Base-by-base conservation (phyloP, 2,797 vertebrate species). In the Sebastiscus albofasciatus region DNA sequence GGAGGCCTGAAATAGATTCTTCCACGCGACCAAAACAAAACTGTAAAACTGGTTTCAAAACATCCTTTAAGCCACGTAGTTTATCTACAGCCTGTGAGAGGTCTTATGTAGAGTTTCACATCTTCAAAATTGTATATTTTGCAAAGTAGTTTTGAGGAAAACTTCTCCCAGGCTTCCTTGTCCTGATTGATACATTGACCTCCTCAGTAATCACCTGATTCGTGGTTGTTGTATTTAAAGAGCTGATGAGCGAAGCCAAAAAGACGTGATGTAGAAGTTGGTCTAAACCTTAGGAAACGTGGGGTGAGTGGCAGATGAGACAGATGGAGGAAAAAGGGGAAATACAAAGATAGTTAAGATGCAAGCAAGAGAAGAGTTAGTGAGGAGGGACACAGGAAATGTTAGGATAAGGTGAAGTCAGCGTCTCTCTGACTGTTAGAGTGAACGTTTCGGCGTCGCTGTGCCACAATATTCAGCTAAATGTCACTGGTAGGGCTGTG, bases 251-350 rank as follows among this genome's bases (percentile, higher is more conserved):
- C 13, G 1, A 67, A 75, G 46, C 34, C n/a, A 12, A 29, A 24
- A 8, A 58, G 42, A 31, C 11, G 4, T 54, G 61, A 66, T 6
- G 24, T 49, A 6, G 52, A 27, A 8, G 10, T 29, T 4, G 13
- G 33, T 4, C 27, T 20, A 6, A 59, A 59, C 55, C 24, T 33
- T 31, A 33, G 59, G 72, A 52, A 49, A 77, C 13, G 10, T 1
- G 60, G 58, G 56, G 56, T 64, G 84, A 87, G 83, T 58, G 84
- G 75, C 72, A 67, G 59, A 34, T 24, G 78, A 82, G 66, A 81
- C 58, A 11, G 71, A 27, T 2, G 36, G n/a, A 46, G 54, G n/a
- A 49, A 58, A 61, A 16, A 11, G 1, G 14, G 8, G 22, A 14
- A 62, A 20, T 2, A 5, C 2, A 13, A 46, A 10, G 7, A 39